Percentiles rank a stretch among this genome's conserved stretches.
phyloP scores from a whole-genome alignment of 2,888 invertebrate species.

The Temnothorax rugatulus region DNA sequence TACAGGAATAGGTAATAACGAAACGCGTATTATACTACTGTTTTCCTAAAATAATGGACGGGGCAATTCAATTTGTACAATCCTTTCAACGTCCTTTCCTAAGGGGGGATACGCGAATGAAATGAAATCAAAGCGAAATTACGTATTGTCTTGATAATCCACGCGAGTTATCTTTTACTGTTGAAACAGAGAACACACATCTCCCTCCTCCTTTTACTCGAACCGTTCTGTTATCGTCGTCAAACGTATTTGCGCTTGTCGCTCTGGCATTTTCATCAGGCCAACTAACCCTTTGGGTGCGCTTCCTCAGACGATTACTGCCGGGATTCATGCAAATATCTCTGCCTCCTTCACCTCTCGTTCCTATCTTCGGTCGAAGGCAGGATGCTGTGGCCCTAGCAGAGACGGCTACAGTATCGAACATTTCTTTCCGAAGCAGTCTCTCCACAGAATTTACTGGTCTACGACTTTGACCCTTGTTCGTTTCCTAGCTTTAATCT shows the following conservation, averaged over 20 bases:
- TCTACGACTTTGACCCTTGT: conserved; percentile 74
- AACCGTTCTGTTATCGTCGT: conserved; percentile 14
- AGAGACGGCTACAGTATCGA: conserved; percentile 81
- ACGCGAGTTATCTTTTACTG: conserved; percentile 18
- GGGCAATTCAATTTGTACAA: neutral
- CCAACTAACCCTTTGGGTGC: conserved; percentile 64
- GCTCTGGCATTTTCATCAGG: conserved; percentile 65
- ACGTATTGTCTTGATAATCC: conserved; percentile 25
- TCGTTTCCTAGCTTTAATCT: neutral
- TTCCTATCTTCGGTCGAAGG: conserved; percentile 37
- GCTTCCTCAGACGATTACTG: conserved; percentile 70
- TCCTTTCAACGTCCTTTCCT: neutral
- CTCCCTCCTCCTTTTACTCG: neutral
- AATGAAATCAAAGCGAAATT: conserved; percentile 9
- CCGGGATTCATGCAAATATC: conserved; percentile 70
- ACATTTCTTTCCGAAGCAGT: conserved; percentile 71
- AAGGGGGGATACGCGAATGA: neutral
- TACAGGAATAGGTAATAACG: neutral
- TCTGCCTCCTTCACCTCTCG: conserved; percentile 55
- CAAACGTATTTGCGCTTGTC: conserved; percentile 59
- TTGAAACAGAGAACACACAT: conserved; percentile 4
- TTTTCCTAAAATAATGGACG: neutral
- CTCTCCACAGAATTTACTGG: conserved; percentile 73
- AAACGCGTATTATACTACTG: neutral
- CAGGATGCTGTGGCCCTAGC: conserved; percentile 53